These are phyloP conservation scores for Scophthalmus maximus DNA, from an alignment of 2,113 vertebrate genomes.

Conservation along the genomic window DNA sequence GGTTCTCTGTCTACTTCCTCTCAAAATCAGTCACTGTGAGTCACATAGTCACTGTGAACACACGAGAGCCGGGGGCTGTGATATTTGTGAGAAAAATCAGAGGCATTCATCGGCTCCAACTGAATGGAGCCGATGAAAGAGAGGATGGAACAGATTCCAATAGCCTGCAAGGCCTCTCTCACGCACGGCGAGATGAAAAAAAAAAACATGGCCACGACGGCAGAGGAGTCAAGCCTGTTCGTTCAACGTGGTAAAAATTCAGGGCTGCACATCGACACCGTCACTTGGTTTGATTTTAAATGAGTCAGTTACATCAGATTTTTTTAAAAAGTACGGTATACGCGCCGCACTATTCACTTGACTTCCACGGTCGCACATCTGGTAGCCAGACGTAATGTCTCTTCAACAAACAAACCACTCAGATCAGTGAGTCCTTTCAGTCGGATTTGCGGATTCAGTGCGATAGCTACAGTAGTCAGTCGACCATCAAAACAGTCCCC, in stretches of 20 bases:
- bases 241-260: background rate
- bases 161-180: background rate
- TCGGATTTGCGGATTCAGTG: too few relatives aligned
- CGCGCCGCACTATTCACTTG: too few relatives aligned
- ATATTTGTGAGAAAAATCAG: constrained; percentile 30
- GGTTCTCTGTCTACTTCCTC: background rate
- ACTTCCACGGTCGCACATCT: background rate
- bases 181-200: background rate
- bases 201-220: too few relatives aligned
- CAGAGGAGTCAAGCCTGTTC: background rate
- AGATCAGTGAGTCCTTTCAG: background rate
- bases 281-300: background rate
- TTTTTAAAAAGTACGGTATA: too few relatives aligned
- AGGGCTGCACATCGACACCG: background rate
- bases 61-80: background rate
- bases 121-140: constrained; percentile 33
- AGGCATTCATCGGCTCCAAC: too few relatives aligned
- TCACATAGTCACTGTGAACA: background rate
- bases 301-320: too few relatives aligned
- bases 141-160: background rate
- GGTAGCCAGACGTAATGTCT: background rate
- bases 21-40: background rate
- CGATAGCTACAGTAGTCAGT: too few relatives aligned
- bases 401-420: background rate
- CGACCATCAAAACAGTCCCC: too few relatives aligned